phyloP scores from a whole-genome alignment of 2,888 invertebrate species.

The Lasioglossum morio region DNA sequence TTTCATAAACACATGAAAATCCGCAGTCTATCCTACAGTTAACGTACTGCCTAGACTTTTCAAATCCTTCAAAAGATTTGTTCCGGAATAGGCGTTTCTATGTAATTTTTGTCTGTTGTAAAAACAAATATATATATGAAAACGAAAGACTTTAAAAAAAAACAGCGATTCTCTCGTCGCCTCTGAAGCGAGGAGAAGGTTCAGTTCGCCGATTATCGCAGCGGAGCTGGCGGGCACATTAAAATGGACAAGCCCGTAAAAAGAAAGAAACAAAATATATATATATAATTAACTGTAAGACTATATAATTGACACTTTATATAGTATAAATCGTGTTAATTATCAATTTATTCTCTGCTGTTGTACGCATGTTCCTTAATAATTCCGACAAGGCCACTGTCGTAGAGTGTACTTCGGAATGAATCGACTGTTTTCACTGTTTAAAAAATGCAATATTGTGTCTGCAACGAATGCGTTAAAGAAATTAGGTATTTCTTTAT shows the following conservation, averaged over 20 bases:
- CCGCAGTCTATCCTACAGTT: background rate
- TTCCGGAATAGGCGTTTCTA: background rate
- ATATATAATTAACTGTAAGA: constrained; percentile 17
- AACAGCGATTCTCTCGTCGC: background rate
- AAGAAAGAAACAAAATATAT: background rate
- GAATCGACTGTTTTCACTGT: background rate
- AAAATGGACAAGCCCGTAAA: constrained; percentile 2
- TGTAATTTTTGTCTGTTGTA: background rate
- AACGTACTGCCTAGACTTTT: background rate
- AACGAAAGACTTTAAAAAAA: background rate
- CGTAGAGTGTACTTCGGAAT: background rate
- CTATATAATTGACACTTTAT: constrained; percentile 39
- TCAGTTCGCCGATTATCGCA: background rate
- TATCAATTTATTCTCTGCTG: background rate
- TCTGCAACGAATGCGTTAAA: background rate
- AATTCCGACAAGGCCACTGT: background rate
- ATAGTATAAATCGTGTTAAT: constrained; percentile 1
- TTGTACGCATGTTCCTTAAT: background rate
- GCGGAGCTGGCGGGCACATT: background rate
- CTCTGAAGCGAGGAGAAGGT: background rate
- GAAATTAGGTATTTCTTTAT: background rate
- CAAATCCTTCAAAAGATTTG: background rate
- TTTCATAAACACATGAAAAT: too few relatives aligned
- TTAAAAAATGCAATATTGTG: background rate
- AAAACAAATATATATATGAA: constrained; percentile 4